These are phyloP conservation scores for Cathartes aura DNA, from an alignment of 2,113 vertebrate genomes.

Conservation along the genomic window DNA sequence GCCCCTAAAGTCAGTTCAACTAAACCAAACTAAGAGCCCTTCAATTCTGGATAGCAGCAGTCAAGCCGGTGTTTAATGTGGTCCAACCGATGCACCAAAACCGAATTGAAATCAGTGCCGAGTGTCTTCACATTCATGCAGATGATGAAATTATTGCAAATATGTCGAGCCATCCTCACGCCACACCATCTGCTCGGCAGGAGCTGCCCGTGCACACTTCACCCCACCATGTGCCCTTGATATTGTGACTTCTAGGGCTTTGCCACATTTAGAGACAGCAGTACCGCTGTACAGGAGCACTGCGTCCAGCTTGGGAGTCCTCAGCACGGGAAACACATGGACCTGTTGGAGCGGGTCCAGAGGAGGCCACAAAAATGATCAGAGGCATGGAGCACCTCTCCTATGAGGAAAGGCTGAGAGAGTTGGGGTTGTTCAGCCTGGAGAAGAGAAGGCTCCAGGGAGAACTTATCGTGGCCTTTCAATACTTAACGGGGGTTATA, in stretches of 20 bases:
- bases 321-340: accelerated
- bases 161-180: neutral
- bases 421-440: neutral
- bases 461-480: neutral
- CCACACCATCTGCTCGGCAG: neutral
- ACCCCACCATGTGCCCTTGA: neutral
- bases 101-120: neutral
- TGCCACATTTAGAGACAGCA: neutral
- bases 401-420: neutral
- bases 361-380: neutral
- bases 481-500: too few relatives aligned
- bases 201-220: neutral
- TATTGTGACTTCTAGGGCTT: neutral
- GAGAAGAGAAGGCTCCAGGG: neutral
- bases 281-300: too few relatives aligned
- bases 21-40: neutral
- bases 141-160: neutral
- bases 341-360: neutral
- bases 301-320: neutral
- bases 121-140: neutral
- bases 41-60: neutral
- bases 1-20: neutral
- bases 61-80: neutral
- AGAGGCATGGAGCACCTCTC: neutral
- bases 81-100: neutral